phyloP scores from a whole-genome alignment of 2,797 vertebrate genomes.

The Sebastes trivittatus region DNA sequence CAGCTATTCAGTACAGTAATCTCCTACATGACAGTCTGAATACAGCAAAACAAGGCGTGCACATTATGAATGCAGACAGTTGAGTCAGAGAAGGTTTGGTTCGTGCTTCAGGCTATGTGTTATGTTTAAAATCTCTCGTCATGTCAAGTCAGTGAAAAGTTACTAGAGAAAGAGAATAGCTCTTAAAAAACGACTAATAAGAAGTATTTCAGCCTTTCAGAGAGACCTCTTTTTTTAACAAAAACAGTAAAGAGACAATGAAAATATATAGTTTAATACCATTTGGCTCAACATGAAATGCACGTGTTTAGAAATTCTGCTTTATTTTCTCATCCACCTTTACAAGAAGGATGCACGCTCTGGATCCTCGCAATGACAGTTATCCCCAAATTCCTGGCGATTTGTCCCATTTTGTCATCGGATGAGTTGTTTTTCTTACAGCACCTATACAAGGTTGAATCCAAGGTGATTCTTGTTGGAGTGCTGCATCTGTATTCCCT shows the following conservation, averaged over 20 bases:
- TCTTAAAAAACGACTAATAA: background rate
- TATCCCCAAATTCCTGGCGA: background rate
- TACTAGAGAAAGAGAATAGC: background rate
- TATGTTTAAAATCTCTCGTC: background rate
- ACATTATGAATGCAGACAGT: background rate
- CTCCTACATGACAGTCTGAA: background rate
- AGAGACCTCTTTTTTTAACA: background rate
- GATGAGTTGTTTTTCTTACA: background rate
- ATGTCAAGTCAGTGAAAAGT: background rate
- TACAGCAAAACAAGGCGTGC: background rate
- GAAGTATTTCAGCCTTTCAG: background rate
- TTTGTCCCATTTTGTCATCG: slow-evolving; percentile 20
- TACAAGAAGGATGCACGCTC: background rate
- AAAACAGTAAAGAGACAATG: background rate
- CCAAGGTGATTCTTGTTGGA: slow-evolving; percentile 39
- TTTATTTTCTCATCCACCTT: background rate
- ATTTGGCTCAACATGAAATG: background rate
- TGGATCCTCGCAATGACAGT: background rate
- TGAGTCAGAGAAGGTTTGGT: background rate
- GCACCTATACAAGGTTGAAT: slow-evolving; percentile 36
- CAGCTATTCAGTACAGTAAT: background rate
- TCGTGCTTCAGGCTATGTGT: background rate
- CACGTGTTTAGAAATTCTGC: background rate
- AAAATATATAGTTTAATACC: background rate
- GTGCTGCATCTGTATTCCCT: slow-evolving; percentile 40